Evolutionary conservation across 2,797 vertebrate species (phyloP).

Genomic region (Lindbergichthys nudifrons): DNA sequence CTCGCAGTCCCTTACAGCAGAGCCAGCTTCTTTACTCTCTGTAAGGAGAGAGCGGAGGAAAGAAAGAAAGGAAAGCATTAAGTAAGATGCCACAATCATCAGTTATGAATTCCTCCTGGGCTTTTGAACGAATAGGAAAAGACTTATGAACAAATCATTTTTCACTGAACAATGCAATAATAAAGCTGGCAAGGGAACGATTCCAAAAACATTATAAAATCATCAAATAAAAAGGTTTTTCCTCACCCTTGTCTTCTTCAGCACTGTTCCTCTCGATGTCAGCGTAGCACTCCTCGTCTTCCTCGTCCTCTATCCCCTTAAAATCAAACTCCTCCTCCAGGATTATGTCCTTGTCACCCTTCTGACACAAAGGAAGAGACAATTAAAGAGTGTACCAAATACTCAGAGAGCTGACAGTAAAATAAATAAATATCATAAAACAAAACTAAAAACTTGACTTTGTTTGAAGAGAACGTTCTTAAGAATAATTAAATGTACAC

Average conservation of each 20-base stretch:
- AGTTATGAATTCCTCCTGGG: background rate
- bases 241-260: constrained; percentile 78
- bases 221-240: background rate
- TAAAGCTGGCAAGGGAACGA: background rate
- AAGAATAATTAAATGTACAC: background rate
- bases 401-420: background rate
- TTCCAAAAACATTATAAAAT: background rate
- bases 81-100: background rate
- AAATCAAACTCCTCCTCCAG: constrained; percentile 92
- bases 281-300: constrained; percentile 74
- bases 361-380: constrained; percentile 69
- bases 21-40: constrained; percentile 76
- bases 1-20: constrained; percentile 68
- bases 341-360: constrained; percentile 90
- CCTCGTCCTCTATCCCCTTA: constrained; percentile 90
- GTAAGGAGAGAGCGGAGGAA: background rate
- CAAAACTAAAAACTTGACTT: background rate
- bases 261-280: constrained; percentile 66
- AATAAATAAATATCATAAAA: background rate
- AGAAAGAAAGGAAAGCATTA: background rate
- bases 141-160: background rate
- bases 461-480: background rate
- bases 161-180: background rate
- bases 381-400: constrained; percentile 2
- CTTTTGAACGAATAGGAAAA: background rate